Evolutionary conservation across 2,888 invertebrate species (phyloP).

Genomic region (Lepidonotus clava): DNA sequence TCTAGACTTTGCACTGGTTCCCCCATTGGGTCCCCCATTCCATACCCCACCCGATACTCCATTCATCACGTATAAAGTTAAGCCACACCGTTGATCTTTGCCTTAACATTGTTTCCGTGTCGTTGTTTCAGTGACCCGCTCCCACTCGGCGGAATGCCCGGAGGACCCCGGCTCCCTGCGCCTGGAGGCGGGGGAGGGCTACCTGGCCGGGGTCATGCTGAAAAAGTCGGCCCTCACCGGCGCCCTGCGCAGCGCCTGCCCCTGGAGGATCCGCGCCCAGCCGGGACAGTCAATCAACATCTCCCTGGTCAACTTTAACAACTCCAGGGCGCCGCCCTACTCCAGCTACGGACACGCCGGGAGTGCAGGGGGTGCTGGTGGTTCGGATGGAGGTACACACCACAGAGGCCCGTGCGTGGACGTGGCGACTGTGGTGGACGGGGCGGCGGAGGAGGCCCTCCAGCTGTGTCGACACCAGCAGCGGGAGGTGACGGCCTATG

Average conservation of each 20-base stretch:
- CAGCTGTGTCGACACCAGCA: conserved; percentile 38
- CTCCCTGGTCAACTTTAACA: conserved; percentile 35
- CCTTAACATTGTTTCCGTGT: too few species aligned
- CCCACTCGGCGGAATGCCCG: background rate
- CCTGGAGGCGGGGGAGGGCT: conserved; percentile 46
- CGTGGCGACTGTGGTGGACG: conserved; percentile 37
- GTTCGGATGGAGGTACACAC: background rate
- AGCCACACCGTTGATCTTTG: too few species aligned
- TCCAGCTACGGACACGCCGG: background rate
- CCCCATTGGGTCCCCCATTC: too few species aligned
- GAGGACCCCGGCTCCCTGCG: background rate
- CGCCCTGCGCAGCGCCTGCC: background rate
- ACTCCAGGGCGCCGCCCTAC: background rate
- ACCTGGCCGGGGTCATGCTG: conserved; percentile 9
- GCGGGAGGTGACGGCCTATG: conserved; percentile 27
- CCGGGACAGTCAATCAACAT: conserved; percentile 40
- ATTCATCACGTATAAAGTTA: too few species aligned
- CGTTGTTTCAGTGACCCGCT: conserved; percentile 4
- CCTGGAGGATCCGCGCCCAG: conserved; percentile 31
- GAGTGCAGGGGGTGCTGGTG: background rate
- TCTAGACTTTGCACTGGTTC: too few species aligned
- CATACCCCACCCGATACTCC: too few species aligned
- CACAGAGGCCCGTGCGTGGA: conserved; percentile 28
- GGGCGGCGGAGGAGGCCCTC: background rate
- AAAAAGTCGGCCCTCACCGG: background rate